A percentile compares a stretch with the other conserved stretches of the same genome.
Conservation (phyloP, 2,888 invertebrate genomes). For the Cephonodes hylas region DNA sequence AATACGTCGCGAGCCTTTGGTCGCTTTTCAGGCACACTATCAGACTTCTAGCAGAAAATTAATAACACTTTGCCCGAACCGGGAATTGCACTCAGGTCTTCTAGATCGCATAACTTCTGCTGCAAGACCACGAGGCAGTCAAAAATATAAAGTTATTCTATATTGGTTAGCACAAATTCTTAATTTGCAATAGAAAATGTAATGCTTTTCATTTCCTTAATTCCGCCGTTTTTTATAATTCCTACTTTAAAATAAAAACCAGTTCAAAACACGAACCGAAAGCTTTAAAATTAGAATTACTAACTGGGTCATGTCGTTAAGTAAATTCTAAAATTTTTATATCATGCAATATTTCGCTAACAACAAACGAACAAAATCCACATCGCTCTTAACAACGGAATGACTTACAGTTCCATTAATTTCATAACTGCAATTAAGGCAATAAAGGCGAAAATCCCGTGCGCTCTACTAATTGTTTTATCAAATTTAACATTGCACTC, state of each 20-base stretch:
- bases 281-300: not conserved
- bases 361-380: not conserved
- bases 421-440: conserved; percentile 15
- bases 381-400: conserved; percentile 9
- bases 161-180: not conserved
- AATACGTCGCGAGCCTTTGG: too few relatives aligned
- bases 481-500: conserved; percentile 51
- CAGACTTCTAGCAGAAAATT: too few relatives aligned
- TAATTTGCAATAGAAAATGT: too few relatives aligned
- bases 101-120: too few relatives aligned
- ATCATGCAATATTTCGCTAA: not conserved
- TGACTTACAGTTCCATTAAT: conserved; percentile 17
- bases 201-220: too few relatives aligned
- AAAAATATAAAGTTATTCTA: too few relatives aligned
- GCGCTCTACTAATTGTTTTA: conserved; percentile 55
- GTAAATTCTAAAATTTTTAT: not conserved
- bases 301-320: not conserved
- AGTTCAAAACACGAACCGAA: not conserved
- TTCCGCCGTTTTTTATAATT: too few relatives aligned
- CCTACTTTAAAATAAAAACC: not conserved
- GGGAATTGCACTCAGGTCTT: too few relatives aligned
- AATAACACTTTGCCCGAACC: too few relatives aligned
- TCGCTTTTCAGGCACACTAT: too few relatives aligned
- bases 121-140: too few relatives aligned
- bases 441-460: conserved; percentile 44